Conservation (phyloP, 2,113 vertebrate species). For the Protobothrops mucrosquamatus region DNA sequence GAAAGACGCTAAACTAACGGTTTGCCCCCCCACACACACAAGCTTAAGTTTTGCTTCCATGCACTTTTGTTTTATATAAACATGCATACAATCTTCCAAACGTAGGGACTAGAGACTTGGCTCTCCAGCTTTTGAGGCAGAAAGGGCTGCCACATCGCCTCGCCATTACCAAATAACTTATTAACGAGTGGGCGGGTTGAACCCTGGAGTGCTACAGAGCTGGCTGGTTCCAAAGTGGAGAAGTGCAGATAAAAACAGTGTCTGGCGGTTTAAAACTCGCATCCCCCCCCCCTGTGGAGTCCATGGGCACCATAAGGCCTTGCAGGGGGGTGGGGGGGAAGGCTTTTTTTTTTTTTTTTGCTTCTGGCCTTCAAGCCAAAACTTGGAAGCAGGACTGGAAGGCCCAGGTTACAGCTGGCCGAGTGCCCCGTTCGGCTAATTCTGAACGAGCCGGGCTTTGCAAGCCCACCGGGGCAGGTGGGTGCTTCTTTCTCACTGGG, state of each 20-base stretch:
- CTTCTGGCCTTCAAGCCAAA: too few species aligned
- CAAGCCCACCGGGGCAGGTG: accelerated
- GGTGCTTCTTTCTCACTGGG: too few species aligned
- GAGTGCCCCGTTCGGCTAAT: too few species aligned
- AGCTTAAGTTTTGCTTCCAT: neutral
- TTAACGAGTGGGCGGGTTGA: neutral
- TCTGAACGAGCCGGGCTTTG: neutral
- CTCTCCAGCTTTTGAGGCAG: neutral
- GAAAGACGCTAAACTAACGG: neutral
- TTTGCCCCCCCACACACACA: neutral
- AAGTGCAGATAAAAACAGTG: neutral
- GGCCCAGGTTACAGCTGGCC: neutral
- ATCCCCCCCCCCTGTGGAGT: neutral
- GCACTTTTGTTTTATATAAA: neutral
- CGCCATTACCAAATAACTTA: neutral
- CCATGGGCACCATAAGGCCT: neutral
- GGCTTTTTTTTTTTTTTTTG: too few species aligned
- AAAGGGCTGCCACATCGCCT: neutral
- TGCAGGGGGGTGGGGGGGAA: too few species aligned
- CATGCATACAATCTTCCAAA: neutral
- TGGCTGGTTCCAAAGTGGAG: neutral
- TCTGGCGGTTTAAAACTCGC: too few species aligned
- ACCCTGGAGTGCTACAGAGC: neutral
- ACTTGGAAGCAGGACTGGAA: neutral
- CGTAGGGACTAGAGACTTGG: neutral